Evolutionary conservation across 2,888 invertebrate species (phyloP), one percentile per base, ranked within the genome.

Genomic region (Seira sanloemensis): DNA sequence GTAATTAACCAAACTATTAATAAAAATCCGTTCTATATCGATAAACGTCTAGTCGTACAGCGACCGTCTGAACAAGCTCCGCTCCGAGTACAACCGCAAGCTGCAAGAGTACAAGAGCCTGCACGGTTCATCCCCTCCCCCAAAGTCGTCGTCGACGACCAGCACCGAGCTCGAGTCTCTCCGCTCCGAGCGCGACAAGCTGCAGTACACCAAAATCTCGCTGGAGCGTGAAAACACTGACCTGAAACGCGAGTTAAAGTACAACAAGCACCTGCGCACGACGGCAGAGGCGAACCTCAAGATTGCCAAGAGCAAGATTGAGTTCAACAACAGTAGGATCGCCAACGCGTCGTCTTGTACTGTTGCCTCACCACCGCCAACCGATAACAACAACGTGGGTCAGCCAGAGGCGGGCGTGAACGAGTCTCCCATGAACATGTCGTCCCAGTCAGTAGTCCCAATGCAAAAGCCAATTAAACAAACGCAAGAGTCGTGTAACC

Each of bases 81-180:
- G 88, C 0, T 27, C 78, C 4, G 86, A 88, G 58, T 88, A 88
- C 72, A 77, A 75, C 0, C 68, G 71, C 12, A 86, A 86, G 62
- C 66, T 88, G 18, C 16, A 73, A n/a, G 76, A 86, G 37, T 86
- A 86, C 75, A 78, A 76, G 62, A 23, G 25, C 24, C 5, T 5
- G n/a, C 5, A 4, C 12, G 37, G 12, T 12, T 4, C 37, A 4
- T n/a, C 24, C 5, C 18, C 7, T 0, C 23, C 24, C 1, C 9
- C 54, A 0, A 25, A 27, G 1, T 24, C 23, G 16, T 26, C 19
- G 16, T n/a, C 66, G 16, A 2, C 46, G 12, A 54, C 79, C 0
- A 1, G 25, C 16, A 46, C 73, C 9, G 85, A 85, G 21, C 21
- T 81, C 2, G 85, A 85, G 54, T 7, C 62, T 7, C 50, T 85